Percentiles rank a stretch among this genome's conserved stretches.
Conservation (phyloP, 2,888 invertebrate species). For the Opisthograptis luteolata region DNA sequence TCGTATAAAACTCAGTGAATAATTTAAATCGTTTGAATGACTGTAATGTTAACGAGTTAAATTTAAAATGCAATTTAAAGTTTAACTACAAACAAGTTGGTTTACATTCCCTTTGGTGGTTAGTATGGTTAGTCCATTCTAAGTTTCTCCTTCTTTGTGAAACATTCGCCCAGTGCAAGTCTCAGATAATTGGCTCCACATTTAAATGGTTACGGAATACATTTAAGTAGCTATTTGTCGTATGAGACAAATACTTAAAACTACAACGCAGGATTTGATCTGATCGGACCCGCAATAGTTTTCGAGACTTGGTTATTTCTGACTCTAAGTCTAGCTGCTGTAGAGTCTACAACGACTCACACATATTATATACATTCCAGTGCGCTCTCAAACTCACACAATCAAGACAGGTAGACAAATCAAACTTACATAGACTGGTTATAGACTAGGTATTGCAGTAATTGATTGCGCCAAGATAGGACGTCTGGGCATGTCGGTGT, state of each 20-base stretch:
- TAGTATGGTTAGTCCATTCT: conserved; percentile 65
- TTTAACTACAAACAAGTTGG: conserved; percentile 70
- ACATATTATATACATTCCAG: conserved; percentile 33
- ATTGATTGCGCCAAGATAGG: conserved; percentile 51
- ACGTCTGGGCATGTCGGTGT: conserved; percentile 41
- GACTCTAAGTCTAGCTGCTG: too few species aligned
- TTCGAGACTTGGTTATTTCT: neutral
- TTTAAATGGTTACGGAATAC: conserved; percentile 11
- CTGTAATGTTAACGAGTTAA: conserved; percentile 70
- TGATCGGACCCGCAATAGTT: too few species aligned
- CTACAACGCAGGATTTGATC: neutral
- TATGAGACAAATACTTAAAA: neutral
- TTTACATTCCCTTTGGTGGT: conserved; percentile 76
- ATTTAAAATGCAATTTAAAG: conserved; percentile 82
- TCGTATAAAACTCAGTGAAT: conserved; percentile 42
- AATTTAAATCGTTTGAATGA: conserved; percentile 50
- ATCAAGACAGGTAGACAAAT: conserved; percentile 42
- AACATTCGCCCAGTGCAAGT: conserved; percentile 56
- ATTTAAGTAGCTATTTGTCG: conserved; percentile 30
- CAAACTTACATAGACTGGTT: conserved; percentile 37
- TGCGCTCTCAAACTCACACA: conserved; percentile 26
- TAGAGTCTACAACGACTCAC: conserved; percentile 3
- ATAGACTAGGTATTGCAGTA: conserved; percentile 43
- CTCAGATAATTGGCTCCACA: conserved; percentile 55
- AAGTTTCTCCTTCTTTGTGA: conserved; percentile 62